These are phyloP conservation scores for Pipistrellus pygmaeus DNA, from an alignment of 2,797 vertebrate species.

Conservation along the genomic window DNA sequence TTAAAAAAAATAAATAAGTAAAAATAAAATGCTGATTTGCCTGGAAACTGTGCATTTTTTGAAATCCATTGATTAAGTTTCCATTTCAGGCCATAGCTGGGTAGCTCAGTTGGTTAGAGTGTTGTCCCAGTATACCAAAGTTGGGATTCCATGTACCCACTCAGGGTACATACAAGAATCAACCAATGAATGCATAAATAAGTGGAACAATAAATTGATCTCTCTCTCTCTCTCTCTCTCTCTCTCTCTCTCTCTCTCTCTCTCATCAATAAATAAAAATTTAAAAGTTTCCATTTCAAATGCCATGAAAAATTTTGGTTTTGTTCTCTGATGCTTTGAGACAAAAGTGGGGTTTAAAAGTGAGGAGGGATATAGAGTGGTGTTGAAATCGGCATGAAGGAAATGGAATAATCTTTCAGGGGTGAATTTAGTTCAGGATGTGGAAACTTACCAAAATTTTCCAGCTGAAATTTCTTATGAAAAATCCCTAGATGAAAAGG, in stretches of 20 bases:
- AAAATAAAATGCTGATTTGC: background rate
- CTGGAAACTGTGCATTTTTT: background rate
- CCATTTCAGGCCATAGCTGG: background rate
- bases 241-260: background rate
- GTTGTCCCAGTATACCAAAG: background rate
- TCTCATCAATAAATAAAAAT: background rate
- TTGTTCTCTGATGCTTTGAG: slow-evolving; percentile 77
- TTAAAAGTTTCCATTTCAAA: background rate
- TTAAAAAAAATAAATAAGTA: too few relatives aligned
- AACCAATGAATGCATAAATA: background rate
- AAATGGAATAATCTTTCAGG: slow-evolving; percentile 78
- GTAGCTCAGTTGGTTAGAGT: background rate
- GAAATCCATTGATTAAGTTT: slow-evolving; percentile 18
- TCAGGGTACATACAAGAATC: background rate
- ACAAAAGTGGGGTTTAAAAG: slow-evolving; percentile 82
- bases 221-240: too few relatives aligned
- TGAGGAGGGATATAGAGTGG: slow-evolving; percentile 81
- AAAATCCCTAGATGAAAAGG: slow-evolving; percentile 41
- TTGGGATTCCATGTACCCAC: background rate
- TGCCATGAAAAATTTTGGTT: slow-evolving; percentile 21
- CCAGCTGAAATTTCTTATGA: slow-evolving; percentile 27
- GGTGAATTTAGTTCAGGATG: slow-evolving; percentile 62
- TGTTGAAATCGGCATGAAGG: slow-evolving; percentile 80
- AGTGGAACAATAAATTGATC: background rate
- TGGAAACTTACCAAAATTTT: slow-evolving; percentile 43